phyloP scores from a whole-genome alignment of 1,140 invertebrate genomes.

The Aphelenchoides besseyi region DNA sequence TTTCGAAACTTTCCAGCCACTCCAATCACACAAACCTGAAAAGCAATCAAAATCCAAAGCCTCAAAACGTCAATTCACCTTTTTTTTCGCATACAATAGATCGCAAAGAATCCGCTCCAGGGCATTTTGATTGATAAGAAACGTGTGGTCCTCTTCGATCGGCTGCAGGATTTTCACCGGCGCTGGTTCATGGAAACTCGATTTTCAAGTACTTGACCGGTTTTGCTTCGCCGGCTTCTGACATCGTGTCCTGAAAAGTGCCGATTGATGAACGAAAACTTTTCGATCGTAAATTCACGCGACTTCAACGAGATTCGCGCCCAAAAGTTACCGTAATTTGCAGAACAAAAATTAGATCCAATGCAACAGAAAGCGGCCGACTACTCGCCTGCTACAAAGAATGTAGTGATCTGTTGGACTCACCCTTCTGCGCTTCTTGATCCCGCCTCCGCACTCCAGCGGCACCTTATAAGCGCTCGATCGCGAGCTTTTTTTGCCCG shows the following conservation, averaged over 20 bases:
- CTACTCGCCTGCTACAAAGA: no score
- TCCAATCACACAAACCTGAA: constrained; percentile 82
- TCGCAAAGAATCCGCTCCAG: constrained; percentile 76
- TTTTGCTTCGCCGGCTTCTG: not conserved
- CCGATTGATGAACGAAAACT: not conserved
- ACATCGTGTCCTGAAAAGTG: not conserved
- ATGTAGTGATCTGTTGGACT: no score
- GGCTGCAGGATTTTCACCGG: constrained; percentile 27
- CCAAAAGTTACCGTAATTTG: no score
- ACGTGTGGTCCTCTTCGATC: constrained; percentile 29
- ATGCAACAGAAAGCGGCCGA: no score
- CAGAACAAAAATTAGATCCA: no score
- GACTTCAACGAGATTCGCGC: not conserved
- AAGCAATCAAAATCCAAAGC: constrained; percentile 47
- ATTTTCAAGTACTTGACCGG: not conserved
- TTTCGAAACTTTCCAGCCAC: constrained; percentile 93
- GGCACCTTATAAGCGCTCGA: no score
- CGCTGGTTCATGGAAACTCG: constrained; percentile 16
- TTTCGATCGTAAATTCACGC: not conserved
- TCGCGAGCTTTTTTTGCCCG: no score
- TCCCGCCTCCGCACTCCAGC: no score
- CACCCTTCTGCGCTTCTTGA: no score
- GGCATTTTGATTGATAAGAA: constrained; percentile 63
- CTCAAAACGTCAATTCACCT: no score
- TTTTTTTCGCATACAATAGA: constrained; percentile 63